Base-by-base conservation (phyloP, 64 coral and sea anemone species). In the Platygyra sinensis region DNA sequence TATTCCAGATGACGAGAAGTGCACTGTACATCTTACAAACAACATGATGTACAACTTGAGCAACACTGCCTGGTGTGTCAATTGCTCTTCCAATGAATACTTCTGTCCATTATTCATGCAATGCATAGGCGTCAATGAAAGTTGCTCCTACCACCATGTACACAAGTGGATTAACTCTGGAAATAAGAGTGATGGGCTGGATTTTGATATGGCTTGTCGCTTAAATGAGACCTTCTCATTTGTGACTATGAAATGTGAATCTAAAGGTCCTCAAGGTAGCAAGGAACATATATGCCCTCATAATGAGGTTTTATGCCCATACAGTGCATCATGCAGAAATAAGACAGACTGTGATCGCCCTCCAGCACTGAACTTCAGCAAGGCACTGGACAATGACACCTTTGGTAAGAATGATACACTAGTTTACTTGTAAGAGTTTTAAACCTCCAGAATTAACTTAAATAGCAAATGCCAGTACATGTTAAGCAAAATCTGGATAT, bases 71-170 rank as follows among this genome's bases (percentile, higher is more conserved):
- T 92, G 90, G 90, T 83, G 82, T 57, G 73, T 38, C 11, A 92
- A 78, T 31, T 92, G 90, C 39, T 25, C 69, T 8, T 6, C 81
- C 10, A 73, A 74, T 14, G 28, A 67, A 15, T 60, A 72, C 25
- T 92, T 92, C 67, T 92, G 90, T 19, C 83, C 83, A 22, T 46
- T 67, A 7, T 86, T 49, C 28, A 86, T 86, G 90, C 57, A 60
- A 22, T 92, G 90, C 30, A 76, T 86, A 15, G 4, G 22, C 25
- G 75, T 64, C 2, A 77, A 50, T 30, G n/a, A 75, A 54, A 92
- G 13, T 20, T 92, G 90, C 60, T 92, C 90, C 28, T 92, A 67
- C n/a, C 27, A 55, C 33, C 39, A 50, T 31, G 9, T 86, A 0
- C 76, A 64, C 33, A 28, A 92, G 15, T 92, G 90, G 90, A n/a